Evolutionary conservation across 2,888 invertebrate species (phyloP).

Genomic region (Acanthoscelides obtectus): DNA sequence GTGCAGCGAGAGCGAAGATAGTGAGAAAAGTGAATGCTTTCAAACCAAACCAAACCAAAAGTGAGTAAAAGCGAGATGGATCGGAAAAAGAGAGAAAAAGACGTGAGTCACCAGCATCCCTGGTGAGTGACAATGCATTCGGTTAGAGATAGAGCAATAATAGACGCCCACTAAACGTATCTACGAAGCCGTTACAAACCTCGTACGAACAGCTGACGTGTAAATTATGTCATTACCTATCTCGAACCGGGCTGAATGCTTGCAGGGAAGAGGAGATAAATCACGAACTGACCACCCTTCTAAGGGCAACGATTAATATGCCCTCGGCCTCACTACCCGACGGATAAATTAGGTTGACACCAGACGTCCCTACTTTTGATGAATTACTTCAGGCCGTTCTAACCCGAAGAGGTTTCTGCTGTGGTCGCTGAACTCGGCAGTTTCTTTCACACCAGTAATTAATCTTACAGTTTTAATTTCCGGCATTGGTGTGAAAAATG

Average conservation of each 20-base stretch:
- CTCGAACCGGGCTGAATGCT: not conserved
- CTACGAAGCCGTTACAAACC: not conserved
- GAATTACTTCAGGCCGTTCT: not conserved
- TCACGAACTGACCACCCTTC: not conserved
- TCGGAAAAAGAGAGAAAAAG: too few species aligned
- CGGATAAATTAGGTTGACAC: not conserved
- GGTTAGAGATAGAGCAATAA: not conserved
- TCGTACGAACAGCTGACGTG: not conserved
- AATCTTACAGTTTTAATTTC: not conserved
- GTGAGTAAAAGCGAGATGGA: too few species aligned
- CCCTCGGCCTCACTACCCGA: not conserved
- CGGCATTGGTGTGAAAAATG: not conserved
- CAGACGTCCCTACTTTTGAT: not conserved
- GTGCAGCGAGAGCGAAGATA: too few species aligned
- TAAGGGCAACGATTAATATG: not conserved
- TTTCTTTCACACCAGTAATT: not conserved
- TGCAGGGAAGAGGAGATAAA: not conserved
- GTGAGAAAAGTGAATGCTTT: too few species aligned
- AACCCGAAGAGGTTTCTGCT: not conserved
- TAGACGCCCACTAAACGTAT: not conserved
- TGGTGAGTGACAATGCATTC: too few species aligned
- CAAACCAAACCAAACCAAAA: too few species aligned
- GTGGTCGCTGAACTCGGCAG: not conserved
- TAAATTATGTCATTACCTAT: not conserved
- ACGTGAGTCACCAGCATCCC: too few species aligned